Evolutionary conservation across 2,113 vertebrate species (phyloP).

Genomic region (Clupea harengus): DNA sequence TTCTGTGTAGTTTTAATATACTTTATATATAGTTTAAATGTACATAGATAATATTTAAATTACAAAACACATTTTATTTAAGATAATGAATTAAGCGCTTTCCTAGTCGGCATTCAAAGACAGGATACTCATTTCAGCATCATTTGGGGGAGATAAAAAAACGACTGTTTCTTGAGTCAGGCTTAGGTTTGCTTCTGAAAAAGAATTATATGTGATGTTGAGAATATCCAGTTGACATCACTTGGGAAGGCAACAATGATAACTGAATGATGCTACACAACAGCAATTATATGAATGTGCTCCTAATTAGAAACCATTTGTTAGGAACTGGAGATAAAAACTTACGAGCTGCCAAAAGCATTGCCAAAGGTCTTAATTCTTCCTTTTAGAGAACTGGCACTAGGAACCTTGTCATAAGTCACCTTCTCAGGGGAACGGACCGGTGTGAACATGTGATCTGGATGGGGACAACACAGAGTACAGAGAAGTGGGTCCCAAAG

Average conservation of each 20-base stretch:
- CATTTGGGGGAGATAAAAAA: constrained; percentile 71
- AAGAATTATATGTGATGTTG: not conserved
- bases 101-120: not conserved
- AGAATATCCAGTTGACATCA: not conserved
- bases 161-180: constrained; percentile 50
- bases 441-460: constrained; percentile 66
- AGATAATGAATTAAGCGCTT: not conserved
- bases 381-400: constrained; percentile 55
- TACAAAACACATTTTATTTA: not conserved
- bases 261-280: not conserved
- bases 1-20: not conserved
- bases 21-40: not conserved
- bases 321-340: not conserved
- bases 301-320: not conserved
- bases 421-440: constrained; percentile 66
- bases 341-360: constrained; percentile 61
- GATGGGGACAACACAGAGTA: constrained; percentile 1
- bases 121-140: constrained; percentile 20
- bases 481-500: not conserved
- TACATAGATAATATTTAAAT: not conserved
- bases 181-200: constrained; percentile 51
- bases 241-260: not conserved
- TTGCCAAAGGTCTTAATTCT: constrained; percentile 56
- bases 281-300: not conserved
- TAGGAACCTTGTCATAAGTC: constrained; percentile 45